Conservation (phyloP, 35 echinoderm and acorn worm genomes). For the Diadema setosum region DNA sequence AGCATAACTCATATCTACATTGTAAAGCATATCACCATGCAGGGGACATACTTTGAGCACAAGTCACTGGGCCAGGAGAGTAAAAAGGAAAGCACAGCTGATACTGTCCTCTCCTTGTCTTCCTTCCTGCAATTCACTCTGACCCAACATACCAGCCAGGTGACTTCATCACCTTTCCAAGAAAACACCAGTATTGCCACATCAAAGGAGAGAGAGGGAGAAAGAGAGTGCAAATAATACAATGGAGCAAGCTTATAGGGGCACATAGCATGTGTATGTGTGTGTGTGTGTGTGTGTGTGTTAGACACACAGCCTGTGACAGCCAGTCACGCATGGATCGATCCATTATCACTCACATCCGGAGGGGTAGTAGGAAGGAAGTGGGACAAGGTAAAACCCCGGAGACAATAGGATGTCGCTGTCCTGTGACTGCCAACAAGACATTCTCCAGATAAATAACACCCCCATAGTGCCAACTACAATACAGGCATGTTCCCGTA, state of each 20-base stretch:
- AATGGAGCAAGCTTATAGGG: background rate
- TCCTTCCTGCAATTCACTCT: background rate
- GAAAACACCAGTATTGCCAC: background rate
- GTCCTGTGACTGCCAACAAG: no score
- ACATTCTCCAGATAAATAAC: no score
- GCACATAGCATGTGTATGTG: background rate
- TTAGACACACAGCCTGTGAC: background rate
- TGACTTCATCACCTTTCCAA: background rate
- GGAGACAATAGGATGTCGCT: no score
- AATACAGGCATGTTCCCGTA: no score
- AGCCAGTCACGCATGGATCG: background rate
- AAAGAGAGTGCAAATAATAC: background rate
- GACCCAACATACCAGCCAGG: background rate
- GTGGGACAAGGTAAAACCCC: no score
- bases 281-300: background rate
- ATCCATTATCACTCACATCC: conserved; percentile 12
- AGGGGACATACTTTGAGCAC: no score
- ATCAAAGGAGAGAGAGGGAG: background rate
- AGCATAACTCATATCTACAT: no score
- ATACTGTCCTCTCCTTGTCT: background rate
- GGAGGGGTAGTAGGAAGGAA: background rate
- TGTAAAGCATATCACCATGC: no score
- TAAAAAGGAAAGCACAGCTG: background rate
- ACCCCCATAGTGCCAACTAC: no score
- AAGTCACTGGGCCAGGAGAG: no score